Evolutionary conservation across 2,113 vertebrate species (phyloP).

Genomic region (Poecilia latipinna): DNA sequence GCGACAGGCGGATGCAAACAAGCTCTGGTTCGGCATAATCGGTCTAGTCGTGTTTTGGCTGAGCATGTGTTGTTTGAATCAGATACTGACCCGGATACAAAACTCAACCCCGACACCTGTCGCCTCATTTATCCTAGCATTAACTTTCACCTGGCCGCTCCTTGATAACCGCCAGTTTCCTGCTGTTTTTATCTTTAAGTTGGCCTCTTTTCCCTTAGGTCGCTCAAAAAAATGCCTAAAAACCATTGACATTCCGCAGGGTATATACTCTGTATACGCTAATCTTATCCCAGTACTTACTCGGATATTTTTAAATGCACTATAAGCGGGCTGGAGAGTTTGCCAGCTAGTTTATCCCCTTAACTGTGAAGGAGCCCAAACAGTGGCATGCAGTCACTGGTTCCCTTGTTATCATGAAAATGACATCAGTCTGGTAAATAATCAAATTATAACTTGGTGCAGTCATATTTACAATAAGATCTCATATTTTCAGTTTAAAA

Average conservation of each 20-base stretch:
- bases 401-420: not conserved
- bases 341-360: constrained; percentile 10
- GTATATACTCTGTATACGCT: constrained; percentile 20
- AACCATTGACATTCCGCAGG: not conserved
- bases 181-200: not conserved
- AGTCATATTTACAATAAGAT: not conserved
- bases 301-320: constrained; percentile 62
- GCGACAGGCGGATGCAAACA: not conserved
- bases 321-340: constrained; percentile 62
- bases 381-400: not conserved
- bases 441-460: not conserved
- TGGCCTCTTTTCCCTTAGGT: not conserved
- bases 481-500: not conserved
- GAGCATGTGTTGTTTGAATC: constrained; percentile 8
- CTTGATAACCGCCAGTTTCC: not conserved
- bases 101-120: constrained; percentile 51
- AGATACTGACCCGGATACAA: constrained; percentile 30
- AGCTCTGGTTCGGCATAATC: rapidly evolving
- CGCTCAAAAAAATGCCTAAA: not conserved
- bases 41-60: not conserved
- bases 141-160: constrained; percentile 52
- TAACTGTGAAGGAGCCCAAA: not conserved
- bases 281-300: constrained; percentile 42
- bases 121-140: constrained; percentile 1
- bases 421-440: not conserved